Base-by-base conservation (phyloP, 2,888 invertebrate species). In the Lacanobia wlatinum region DNA sequence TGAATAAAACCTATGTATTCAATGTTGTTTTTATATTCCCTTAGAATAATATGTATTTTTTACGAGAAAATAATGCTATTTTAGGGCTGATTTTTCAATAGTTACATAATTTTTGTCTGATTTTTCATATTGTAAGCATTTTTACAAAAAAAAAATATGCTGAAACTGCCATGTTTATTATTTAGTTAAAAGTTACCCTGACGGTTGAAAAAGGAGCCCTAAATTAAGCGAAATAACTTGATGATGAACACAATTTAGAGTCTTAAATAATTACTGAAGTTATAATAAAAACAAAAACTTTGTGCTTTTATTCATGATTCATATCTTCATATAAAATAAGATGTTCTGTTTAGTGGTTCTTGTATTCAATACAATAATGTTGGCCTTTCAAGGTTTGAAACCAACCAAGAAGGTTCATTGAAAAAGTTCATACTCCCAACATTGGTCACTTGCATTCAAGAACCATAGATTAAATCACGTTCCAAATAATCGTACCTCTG, bases 401-500 rank as follows among this genome's bases (percentile, higher is more conserved):
- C 40, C 43, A 34, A 18, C 23, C 16, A 23, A 28, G 7, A n/a
- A 61, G n/a, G 12, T 23, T 18, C 10, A 18, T 46, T 16, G 6
- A n/a, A 48, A n/a, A 21, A 50, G 16, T 61, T 55, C 18, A 10
- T 18, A 18, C 16, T 40, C 9, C 52, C 46, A 52, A 58, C 56
- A 53, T 67, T 74, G 58, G 40, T 58, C 64, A 76, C 28, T 48
- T 65, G 65, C 12, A 34, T 70, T 58, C 81, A 38, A 63, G 64
- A 70, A 55, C 64, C 56, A 72, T 23, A 59, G 61, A 40, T 68
- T 43, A 65, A 69, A 69, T 67, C 62, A 82, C 61, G 84, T 70
- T 67, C 78, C 77, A 80, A 70, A 80, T 70, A 82, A 76, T 80
- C 68, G 70, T 65, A 78, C 74, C 73, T 86, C 71, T 89, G 92